These are phyloP conservation scores for Listrodromus nycthemerus DNA, from an alignment of 2,888 invertebrate genomes.

Conservation along the genomic window DNA sequence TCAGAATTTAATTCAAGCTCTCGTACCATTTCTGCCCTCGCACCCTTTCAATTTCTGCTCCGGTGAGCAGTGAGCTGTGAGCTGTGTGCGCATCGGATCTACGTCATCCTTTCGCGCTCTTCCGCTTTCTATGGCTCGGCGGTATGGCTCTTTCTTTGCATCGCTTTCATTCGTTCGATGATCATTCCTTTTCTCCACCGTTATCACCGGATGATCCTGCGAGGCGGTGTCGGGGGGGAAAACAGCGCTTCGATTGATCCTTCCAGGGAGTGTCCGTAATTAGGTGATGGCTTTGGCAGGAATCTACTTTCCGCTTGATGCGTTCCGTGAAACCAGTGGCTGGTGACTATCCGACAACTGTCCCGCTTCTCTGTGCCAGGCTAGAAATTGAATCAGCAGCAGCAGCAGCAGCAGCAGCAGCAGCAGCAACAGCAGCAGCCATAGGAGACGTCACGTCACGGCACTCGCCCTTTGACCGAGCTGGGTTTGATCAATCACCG, in stretches of 20 bases:
- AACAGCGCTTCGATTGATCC: conserved; percentile 12
- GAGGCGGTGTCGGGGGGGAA: neutral
- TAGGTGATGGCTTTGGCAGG: neutral
- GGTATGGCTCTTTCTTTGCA: conserved; percentile 20
- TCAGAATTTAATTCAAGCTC: conserved; percentile 82
- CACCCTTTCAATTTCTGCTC: conserved; percentile 39
- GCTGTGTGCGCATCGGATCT: conserved; percentile 45
- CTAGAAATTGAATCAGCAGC: neutral
- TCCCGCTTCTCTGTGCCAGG: neutral
- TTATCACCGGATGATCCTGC: neutral
- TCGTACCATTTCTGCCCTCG: conserved; percentile 40
- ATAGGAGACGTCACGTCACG: neutral
- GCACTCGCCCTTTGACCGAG: neutral
- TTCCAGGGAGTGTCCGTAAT: neutral
- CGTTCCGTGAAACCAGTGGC: neutral
- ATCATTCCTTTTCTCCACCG: conserved; percentile 1
- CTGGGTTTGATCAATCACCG: conserved; percentile 7
- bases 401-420: no score
- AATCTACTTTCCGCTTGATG: neutral
- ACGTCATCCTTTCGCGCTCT: conserved; percentile 62
- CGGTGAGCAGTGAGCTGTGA: conserved; percentile 10
- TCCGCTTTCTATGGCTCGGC: conserved; percentile 53
- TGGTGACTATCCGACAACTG: neutral
- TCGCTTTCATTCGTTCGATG: conserved; percentile 16
- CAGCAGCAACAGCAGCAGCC: no score